Percentiles rank a stretch among this genome's conserved stretches.
phyloP scores from a whole-genome alignment of 2,797 vertebrate genomes.

The Gymnodraco acuticeps region DNA sequence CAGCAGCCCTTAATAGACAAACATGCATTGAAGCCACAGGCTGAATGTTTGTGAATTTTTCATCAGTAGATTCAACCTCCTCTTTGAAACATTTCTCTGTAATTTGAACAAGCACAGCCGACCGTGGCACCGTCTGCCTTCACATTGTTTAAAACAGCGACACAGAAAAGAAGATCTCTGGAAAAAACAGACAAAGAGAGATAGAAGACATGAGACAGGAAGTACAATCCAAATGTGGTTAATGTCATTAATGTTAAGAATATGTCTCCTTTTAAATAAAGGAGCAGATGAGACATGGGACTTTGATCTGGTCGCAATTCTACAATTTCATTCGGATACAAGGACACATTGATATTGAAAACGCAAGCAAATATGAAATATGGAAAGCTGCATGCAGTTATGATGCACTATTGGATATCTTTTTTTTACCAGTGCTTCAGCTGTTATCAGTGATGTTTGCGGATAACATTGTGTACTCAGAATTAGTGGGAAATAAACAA shows the following conservation, averaged over 20 bases:
- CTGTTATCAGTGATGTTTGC: slow-evolving; percentile 29
- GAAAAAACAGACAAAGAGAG: neutral
- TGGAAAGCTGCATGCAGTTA: neutral
- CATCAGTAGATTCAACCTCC: slow-evolving; percentile 44
- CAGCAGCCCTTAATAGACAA: slow-evolving; percentile 45
- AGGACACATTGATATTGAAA: too few relatives aligned
- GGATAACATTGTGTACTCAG: slow-evolving; percentile 18
- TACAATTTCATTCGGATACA: too few relatives aligned
- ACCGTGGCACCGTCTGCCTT: slow-evolving; percentile 15
- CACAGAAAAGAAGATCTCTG: neutral
- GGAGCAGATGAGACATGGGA: too few relatives aligned
- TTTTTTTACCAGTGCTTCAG: neutral
- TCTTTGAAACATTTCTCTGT: slow-evolving; percentile 37
- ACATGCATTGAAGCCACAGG: slow-evolving; percentile 42
- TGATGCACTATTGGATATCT: slow-evolving; percentile 14
- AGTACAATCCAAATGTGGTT: neutral
- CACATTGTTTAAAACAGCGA: slow-evolving; percentile 8
- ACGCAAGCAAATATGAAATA: neutral
- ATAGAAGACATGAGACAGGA: slow-evolving; percentile 3
- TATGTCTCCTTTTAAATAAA: too few relatives aligned
- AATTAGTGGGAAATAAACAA: slow-evolving; percentile 28
- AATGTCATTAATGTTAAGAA: too few relatives aligned
- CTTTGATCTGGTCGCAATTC: too few relatives aligned
- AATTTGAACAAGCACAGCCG: slow-evolving; percentile 32
- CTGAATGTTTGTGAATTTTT: slow-evolving; percentile 60